Conservation (phyloP, 1,140 invertebrate species). For the Sinella curviseta region DNA sequence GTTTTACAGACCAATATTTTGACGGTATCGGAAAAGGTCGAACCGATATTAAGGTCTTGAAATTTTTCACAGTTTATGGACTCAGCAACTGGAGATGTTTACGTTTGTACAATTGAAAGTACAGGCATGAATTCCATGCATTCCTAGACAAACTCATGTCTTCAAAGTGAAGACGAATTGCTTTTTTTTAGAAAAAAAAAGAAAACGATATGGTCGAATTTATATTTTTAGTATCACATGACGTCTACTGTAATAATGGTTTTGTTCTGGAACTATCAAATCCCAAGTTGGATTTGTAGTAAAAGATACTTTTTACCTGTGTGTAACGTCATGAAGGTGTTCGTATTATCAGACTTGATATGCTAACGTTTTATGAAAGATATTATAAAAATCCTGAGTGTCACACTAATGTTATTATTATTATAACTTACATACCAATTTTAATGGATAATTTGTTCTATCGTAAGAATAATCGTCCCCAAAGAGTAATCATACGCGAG, state of each 20-base stretch:
- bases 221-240: too few relatives aligned
- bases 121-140: not conserved
- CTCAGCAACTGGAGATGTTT: not conserved
- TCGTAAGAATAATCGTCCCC: not conserved
- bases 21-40: too few relatives aligned
- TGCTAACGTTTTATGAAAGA: too few relatives aligned
- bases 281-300: too few relatives aligned
- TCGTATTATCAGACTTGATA: too few relatives aligned
- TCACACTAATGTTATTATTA: not conserved
- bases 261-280: too few relatives aligned
- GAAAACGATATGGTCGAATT: not conserved
- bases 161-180: not conserved
- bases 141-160: not conserved
- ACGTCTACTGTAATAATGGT: too few relatives aligned
- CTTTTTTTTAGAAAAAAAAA: too few relatives aligned
- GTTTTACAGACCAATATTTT: not conserved
- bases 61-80: too few relatives aligned
- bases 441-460: not conserved
- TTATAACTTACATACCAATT: not conserved
- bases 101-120: not conserved
- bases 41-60: too few relatives aligned
- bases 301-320: not conserved
- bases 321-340: not conserved
- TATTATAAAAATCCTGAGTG: slow-evolving; percentile 7
- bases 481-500: not conserved